Evolutionary conservation across 2,113 vertebrate genomes (phyloP), one percentile per base, ranked within the genome.

Genomic region (Syrmaticus mikado): DNA sequence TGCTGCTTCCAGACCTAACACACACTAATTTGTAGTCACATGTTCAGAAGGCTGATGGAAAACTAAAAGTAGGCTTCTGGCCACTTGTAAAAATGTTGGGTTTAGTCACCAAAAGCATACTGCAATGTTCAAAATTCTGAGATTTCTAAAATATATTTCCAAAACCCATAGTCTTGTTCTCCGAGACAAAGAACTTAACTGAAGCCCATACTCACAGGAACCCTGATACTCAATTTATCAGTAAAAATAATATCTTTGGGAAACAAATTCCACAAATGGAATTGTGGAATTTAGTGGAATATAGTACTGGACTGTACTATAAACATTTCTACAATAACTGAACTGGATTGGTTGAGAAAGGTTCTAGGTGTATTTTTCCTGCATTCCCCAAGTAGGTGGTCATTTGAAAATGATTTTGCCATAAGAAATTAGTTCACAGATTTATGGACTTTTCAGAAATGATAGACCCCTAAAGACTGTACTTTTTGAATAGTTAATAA

Each of bases 361-460:
- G n/a, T 30, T 78, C 72, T 20, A 7, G 13, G 74, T 86, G 95
- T 92, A 76, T 90, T 90, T 90, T 88, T 27, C 43, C n/a, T 58
- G 16, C 34, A 30, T 70, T 50, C 84, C 14, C 62, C 67, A 82
- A 75, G 16, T 5, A 70, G 79, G 92, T 96, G 91, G 85, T 95
- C 53, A 93, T 82, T 94, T 92, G n/a, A 78, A 92, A 94, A 92
- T 80, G 14, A 90, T 96, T 97, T 94, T 92, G 77, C 92, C 67
- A 94, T 41, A 32, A 93, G 82, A 95, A 96, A 95, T 93, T 95
- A 93, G 96, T 96, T 96, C 93, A 81, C 48, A 81, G 38, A 52
- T 62, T 82, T 90, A 87, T 52, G 10, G 73, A 93, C 65, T 95
- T 53, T 62, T 50, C 71, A 93, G 92, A 91, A 93, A 92, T 88